Conservation (phyloP, 2,113 vertebrate species). For the Nyctibius bracteatus region DNA sequence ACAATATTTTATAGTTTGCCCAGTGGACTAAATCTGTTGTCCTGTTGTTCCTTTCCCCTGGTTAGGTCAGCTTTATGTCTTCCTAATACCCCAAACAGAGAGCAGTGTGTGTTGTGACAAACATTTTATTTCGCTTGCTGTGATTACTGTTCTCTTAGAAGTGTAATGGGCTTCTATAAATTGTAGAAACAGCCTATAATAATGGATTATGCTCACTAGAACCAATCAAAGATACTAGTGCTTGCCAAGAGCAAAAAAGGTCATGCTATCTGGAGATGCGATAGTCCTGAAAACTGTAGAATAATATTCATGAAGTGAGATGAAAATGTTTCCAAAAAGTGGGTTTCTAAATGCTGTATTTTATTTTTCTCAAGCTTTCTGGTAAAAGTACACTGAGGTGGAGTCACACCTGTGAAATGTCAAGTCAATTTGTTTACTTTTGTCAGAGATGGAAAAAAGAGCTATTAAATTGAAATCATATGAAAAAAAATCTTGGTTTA, state of each 20-base stretch:
- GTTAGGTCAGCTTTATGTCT: background rate
- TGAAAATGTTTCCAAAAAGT: background rate
- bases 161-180: background rate
- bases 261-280: background rate
- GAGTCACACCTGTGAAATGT: background rate
- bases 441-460: background rate
- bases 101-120: background rate
- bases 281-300: background rate
- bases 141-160: background rate
- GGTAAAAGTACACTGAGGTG: background rate
- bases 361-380: conserved; percentile 7
- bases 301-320: background rate
- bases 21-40: background rate
- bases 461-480: background rate
- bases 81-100: background rate
- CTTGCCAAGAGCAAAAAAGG: background rate
- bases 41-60: background rate
- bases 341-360: background rate
- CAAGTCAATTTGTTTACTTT: background rate
- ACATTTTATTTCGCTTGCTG: background rate
- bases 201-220: background rate
- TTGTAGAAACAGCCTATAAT: background rate
- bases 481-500: background rate
- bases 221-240: background rate
- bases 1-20: background rate